Conservation (phyloP, 2,888 invertebrate genomes). For the Cosmia pyralina region DNA sequence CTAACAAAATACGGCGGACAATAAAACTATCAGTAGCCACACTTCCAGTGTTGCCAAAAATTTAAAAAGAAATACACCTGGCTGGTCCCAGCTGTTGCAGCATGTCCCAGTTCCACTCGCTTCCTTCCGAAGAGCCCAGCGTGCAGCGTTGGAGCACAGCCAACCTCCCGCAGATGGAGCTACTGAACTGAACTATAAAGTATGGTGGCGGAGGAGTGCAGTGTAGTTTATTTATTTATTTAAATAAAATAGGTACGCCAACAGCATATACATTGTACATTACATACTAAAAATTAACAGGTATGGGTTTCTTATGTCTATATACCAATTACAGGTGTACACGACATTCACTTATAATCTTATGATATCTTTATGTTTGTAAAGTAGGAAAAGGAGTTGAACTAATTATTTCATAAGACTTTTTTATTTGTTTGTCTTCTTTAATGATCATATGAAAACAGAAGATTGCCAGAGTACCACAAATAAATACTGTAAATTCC, state of each 20-base stretch:
- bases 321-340: too few species aligned
- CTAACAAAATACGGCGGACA: not conserved
- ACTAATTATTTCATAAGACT: not conserved
- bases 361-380: not conserved
- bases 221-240: too few species aligned
- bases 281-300: too few species aligned
- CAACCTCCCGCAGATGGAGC: conserved; percentile 14
- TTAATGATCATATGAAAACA: not conserved
- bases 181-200: conserved; percentile 12
- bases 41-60: conserved; percentile 24
- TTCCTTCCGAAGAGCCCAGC: conserved; percentile 31
- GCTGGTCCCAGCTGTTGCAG: conserved; percentile 37
- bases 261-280: too few species aligned
- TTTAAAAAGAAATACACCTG: conserved; percentile 24
- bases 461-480: not conserved
- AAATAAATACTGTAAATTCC: not conserved
- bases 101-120: conserved; percentile 3
- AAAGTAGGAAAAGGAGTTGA: not conserved
- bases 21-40: conserved; percentile 21
- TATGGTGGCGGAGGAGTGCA: not conserved
- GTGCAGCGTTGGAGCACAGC: conserved; percentile 33
- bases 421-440: not conserved
- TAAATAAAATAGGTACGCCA: too few species aligned
- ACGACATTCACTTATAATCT: too few species aligned
- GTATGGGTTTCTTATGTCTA: too few species aligned